Base-by-base conservation (phyloP, 2,113 vertebrate genomes). In the Dendrocopos noguchii region DNA sequence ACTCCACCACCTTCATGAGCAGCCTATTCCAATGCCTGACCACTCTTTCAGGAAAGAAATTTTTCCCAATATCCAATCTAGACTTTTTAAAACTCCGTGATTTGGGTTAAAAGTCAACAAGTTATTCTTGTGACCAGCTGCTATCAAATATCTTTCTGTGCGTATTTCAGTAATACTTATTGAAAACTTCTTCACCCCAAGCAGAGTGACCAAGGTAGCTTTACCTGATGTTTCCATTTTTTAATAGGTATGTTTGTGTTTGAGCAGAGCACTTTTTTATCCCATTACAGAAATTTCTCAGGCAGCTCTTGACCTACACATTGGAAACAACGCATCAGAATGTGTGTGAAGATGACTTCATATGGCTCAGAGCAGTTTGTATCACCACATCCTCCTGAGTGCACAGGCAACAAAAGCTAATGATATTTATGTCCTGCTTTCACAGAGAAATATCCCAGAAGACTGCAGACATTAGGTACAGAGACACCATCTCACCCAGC, bases 381-480 rank as follows among this genome's bases (percentile, higher is more conserved):
- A 61, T 57, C 34, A 57, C 50, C 4, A 6, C 22, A 55, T 50
- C 12, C 19, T 80, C 39, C 44, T 0, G 0, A 84, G 83, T 76
- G 29, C 14, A 91, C 87, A 93, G 70, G 16, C 44, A 94, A 75
- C 25, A 76, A 66, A 88, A 88, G 31, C 66, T 73, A 87, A 70
- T 91, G 27, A 52, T 67, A 88, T 84, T 91, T 87, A 55, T 79
- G 34, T 82, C 15, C 28, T 59, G 29, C n/a, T 82, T 92, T 92
- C 52, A 82, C 52, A 61, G 22, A 84, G 53, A 94, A 92, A 70
- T 68, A 84, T 22, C 63, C 28, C n/a, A 66, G 59, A 31, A 86
- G 59, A 80, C 46, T 59, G 13, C 46, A 88, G 80, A 70, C 59
- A 68, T 75, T 86, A 53, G 44, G 57, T 22, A 76, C 7, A 63